Percentiles rank a stretch among this genome's conserved stretches.
Conservation (phyloP, 2,888 invertebrate species). For the Drosophila pseudotalamancana region DNA sequence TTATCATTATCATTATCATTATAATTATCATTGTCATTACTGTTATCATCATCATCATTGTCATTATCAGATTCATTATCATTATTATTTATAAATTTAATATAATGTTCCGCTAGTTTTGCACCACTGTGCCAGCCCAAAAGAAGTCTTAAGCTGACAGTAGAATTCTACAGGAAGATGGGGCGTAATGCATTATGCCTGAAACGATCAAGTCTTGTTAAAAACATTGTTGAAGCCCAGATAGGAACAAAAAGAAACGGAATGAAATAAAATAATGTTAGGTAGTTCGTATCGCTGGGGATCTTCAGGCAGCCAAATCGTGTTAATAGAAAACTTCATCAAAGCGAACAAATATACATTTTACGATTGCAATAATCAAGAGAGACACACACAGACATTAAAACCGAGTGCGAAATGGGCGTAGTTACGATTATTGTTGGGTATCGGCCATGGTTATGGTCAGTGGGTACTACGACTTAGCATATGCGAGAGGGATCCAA, state of each 20-base stretch:
- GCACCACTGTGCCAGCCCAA: constrained; percentile 27
- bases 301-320: constrained; percentile 46
- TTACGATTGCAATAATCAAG: constrained; percentile 68
- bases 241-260: background rate
- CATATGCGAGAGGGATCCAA: too few relatives aligned
- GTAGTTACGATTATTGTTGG: constrained; percentile 33
- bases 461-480: constrained; percentile 38
- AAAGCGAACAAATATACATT: constrained; percentile 59
- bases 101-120: background rate
- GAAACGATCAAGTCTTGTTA: constrained; percentile 55
- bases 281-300: constrained; percentile 10
- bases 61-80: too few relatives aligned
- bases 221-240: constrained; percentile 27
- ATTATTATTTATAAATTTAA: background rate
- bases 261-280: constrained; percentile 15
- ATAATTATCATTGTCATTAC: background rate
- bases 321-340: constrained; percentile 64
- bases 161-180: constrained; percentile 26
- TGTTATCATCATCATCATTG: background rate
- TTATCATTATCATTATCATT: background rate
- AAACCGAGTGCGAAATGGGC: constrained; percentile 39
- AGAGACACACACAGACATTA: constrained; percentile 36
- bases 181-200: constrained; percentile 59
- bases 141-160: constrained; percentile 25
- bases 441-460: constrained; percentile 54